These are phyloP conservation scores for Cotesia glomerata DNA, from an alignment of 1,140 invertebrate genomes.

Conservation along the genomic window DNA sequence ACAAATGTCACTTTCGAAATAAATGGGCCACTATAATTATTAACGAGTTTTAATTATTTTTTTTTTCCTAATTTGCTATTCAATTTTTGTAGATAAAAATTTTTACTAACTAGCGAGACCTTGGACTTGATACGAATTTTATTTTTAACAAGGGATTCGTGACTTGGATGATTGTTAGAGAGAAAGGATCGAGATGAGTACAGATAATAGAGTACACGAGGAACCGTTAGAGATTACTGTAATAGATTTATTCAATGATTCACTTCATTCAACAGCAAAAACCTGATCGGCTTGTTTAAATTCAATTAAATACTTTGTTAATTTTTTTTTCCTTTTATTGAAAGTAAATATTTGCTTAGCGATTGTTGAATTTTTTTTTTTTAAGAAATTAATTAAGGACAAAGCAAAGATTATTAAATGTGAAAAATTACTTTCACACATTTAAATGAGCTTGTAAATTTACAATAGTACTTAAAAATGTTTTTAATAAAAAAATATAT, in stretches of 20 bases:
- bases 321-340: not conserved
- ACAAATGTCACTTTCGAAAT: constrained; percentile 24
- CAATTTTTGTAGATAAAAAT: not conserved
- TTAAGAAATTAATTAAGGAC: too few species aligned
- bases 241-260: constrained; percentile 24
- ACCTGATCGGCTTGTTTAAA: not conserved
- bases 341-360: not conserved
- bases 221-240: constrained; percentile 41
- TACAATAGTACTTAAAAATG: not conserved
- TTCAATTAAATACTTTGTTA: not conserved
- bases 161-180: constrained; percentile 11
- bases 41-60: not conserved
- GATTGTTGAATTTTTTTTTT: too few species aligned
- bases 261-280: constrained; percentile 33
- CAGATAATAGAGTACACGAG: constrained; percentile 32
- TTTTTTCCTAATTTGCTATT: not conserved
- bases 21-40: constrained; percentile 23
- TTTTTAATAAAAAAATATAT: constrained; percentile 10
- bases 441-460: too few species aligned
- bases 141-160: constrained; percentile 14
- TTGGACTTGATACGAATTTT: constrained; percentile 22
- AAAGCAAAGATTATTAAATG: too few species aligned
- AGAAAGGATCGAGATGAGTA: constrained; percentile 18
- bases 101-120: constrained; percentile 4
- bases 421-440: too few species aligned